Evolutionary conservation across 2,113 vertebrate genomes (phyloP), one percentile per base, ranked within the genome.

Genomic region (Corythornis madagascariensis): DNA sequence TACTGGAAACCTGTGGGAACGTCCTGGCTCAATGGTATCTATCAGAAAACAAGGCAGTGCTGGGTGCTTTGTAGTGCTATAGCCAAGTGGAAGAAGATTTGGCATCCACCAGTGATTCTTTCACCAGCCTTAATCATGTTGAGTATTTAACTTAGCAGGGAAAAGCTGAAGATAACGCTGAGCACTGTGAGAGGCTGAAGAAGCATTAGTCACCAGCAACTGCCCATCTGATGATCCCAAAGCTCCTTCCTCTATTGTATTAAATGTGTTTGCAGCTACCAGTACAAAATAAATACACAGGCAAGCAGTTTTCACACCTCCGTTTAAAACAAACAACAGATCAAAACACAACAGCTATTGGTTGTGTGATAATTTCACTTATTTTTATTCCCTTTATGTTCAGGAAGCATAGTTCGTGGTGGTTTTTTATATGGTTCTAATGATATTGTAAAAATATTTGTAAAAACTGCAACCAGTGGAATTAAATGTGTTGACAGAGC

Each of bases 261-360:
- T 63, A 53, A 57, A 82, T 2, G 2, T 55, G 12, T 76, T 90
- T 79, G 55, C 42, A 45, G 33, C 45, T 86, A 43, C n/a, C 42
- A 55, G 66, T 45, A 63, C 21, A 13, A 72, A 72, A 61, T 35
- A 83, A 90, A 80, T 63, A 20, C 9, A 13, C 17, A 40, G 35
- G 20, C 40, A 83, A 74, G 33, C 16, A 59, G 21, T 61, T 86
- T 76, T 52, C 31, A 47, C 21, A 73, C 20, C 28, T 75, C 14
- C 6, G 26, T 47, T 65, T 17, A 28, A 20, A 31, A 28, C 22
- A n/a, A 81, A 60, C 26, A 13, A 12, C 52, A 11, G 38, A 38
- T 38, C 17, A 42, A 29, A 53, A 70, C 3, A 0, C 1, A 25
- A 29, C 10, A 71, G 13, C 71, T 56, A 7, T 31, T 5, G 0